phyloP scores from a whole-genome alignment of 2,888 invertebrate species.

The Agrilus mali region DNA sequence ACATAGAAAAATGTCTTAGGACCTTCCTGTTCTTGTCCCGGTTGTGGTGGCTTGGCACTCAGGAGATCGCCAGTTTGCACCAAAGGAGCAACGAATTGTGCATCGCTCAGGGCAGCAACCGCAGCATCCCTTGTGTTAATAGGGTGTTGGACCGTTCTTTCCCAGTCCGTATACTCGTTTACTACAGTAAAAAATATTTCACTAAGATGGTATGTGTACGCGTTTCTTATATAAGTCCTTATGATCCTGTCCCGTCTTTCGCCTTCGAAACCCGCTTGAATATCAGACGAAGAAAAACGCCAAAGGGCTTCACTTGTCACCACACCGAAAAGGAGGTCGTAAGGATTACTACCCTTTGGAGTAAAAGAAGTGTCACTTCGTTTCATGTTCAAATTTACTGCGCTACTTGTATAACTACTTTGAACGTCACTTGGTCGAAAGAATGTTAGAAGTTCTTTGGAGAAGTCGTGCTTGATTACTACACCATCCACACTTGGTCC shows the following conservation, averaged over 20 bases:
- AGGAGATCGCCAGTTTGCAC: conserved; percentile 75
- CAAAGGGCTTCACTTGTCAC: conserved; percentile 87
- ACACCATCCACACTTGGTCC: conserved; percentile 92
- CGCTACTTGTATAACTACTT: conserved; percentile 45
- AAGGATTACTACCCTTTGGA: conserved; percentile 49
- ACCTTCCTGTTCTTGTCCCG: conserved; percentile 44
- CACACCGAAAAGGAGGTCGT: conserved; percentile 82
- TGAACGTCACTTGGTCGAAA: conserved; percentile 53
- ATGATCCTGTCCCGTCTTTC: conserved; percentile 78
- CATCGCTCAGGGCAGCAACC: conserved; percentile 85
- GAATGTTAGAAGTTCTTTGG: conserved; percentile 63
- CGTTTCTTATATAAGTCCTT: conserved; percentile 85
- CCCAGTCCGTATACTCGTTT: conserved; percentile 98
- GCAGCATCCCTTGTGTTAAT: conserved; percentile 81
- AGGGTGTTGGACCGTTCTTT: conserved; percentile 78
- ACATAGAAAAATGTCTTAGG: conserved; percentile 81
- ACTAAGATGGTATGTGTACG: conserved; percentile 89
- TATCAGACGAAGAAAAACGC: conserved; percentile 74
- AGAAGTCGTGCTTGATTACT: conserved; percentile 79
- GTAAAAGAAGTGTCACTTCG: conserved; percentile 44
- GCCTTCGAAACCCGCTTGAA: conserved; percentile 76
- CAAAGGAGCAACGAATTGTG: conserved; percentile 84
- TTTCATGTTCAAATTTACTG: conserved; percentile 47
- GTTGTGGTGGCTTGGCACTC: conserved; percentile 53
- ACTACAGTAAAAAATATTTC: conserved; percentile 94